Conservation (phyloP, 2,888 invertebrate genomes). For the Euplexia lucipara region DNA sequence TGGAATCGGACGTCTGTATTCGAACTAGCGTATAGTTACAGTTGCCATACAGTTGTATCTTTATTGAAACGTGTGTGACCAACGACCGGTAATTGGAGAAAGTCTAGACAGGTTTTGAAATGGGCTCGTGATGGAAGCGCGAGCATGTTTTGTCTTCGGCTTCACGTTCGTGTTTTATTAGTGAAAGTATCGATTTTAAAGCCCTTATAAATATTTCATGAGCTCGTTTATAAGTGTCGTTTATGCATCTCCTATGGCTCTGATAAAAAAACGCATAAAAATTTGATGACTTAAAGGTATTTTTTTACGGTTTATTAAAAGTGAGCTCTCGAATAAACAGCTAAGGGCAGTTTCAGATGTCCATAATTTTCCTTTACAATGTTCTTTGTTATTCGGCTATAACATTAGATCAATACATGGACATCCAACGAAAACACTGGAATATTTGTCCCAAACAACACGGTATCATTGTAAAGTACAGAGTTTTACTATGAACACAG, state of each 20-base stretch:
- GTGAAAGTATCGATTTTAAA: neutral
- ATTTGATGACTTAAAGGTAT: neutral
- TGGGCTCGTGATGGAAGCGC: neutral
- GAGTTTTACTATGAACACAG: neutral
- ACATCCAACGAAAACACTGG: neutral
- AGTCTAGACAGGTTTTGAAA: slow-evolving; percentile 15
- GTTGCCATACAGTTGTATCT: slow-evolving; percentile 2
- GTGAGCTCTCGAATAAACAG: neutral
- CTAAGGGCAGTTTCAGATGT: neutral
- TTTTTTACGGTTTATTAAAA: neutral
- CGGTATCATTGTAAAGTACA: slow-evolving; percentile 1
- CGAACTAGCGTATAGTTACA: neutral
- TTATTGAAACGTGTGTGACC: slow-evolving; percentile 21
- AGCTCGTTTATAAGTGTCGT: neutral
- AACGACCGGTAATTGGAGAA: slow-evolving; percentile 31
- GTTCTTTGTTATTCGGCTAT: neutral
- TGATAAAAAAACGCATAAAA: neutral
- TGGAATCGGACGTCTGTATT: slow-evolving; percentile 18
- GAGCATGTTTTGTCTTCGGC: neutral
- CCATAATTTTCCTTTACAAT: neutral
- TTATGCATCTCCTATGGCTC: neutral
- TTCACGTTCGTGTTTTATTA: neutral
- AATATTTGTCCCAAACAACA: neutral
- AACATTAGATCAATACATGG: neutral
- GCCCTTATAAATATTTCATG: neutral